Percentiles rank a stretch among this genome's conserved stretches.
Conservation (phyloP, 2,797 vertebrate genomes). For the Leptodactylus fallax region DNA sequence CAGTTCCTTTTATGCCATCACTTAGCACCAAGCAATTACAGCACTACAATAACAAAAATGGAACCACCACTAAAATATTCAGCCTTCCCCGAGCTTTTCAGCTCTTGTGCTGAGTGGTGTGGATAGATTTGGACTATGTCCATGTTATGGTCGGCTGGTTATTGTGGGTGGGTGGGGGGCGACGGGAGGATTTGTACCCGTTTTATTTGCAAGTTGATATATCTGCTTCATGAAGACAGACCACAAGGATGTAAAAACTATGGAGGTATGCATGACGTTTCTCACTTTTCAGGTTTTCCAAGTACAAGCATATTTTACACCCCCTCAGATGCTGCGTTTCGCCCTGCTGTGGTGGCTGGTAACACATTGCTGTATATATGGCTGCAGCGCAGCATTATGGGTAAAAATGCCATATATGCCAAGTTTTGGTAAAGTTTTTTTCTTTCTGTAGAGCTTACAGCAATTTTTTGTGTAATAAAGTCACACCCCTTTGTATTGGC, state of each 20-base stretch:
- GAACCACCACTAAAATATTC: conserved; percentile 46
- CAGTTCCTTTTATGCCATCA: conserved; percentile 50
- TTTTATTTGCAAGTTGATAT: conserved; percentile 21
- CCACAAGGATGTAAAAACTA: background rate
- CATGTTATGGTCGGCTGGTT: conserved; percentile 18
- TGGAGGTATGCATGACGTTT: background rate
- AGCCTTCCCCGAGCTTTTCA: background rate
- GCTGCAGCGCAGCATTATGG: too few species aligned
- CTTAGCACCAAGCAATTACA: conserved; percentile 57
- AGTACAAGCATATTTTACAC: background rate
- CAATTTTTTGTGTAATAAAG: too few species aligned
- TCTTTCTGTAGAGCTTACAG: too few species aligned
- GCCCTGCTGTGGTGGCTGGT: too few species aligned
- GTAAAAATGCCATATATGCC: too few species aligned
- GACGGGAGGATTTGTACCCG: background rate
- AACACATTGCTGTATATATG: too few species aligned
- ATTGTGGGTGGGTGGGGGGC: background rate
- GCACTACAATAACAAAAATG: conserved; percentile 30
- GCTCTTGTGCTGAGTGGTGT: conserved; percentile 22
- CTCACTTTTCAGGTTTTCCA: background rate
- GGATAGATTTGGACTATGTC: background rate
- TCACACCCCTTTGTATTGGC: too few species aligned
- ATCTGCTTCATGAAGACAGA: background rate
- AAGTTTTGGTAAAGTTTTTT: too few species aligned
- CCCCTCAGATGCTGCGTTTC: background rate